Base-by-base conservation (phyloP, 1,140 invertebrate species). In the Achroia grisella region DNA sequence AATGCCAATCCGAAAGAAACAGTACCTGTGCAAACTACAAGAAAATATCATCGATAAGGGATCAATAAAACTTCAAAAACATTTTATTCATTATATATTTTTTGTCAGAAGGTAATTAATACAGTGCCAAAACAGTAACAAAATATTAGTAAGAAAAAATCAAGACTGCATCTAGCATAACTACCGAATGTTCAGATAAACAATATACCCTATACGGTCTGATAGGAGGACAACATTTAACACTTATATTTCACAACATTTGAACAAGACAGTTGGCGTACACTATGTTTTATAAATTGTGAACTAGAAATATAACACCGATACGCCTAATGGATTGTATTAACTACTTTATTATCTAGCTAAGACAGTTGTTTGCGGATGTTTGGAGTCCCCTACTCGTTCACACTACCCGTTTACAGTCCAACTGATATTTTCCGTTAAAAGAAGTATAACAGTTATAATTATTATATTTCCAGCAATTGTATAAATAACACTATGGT, bases 61-160 rank as follows among this genome's bases (percentile, higher is more conserved):
- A 37, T 48, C 62, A 77, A 72, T 70, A 66, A 78, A 71, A 75
- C 69, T 43, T 31, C 62, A 53, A 52, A 61, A 56, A 57, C 27
- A 58, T 59, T 63, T 64, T 74, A 71, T 62, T 82, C 67, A 80
- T 79, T 71, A 82, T 77, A 82, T 80, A 82, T 77, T 82, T 80
- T 78, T 82, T 78, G 72, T 80, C 78, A 80, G 78, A 82, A 82
- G 78, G 72, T 82, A 80, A 83, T 83, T 83, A 83, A 80, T 79
- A 80, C 72, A 73, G 76, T 83, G 79, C 79, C 79, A 79, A 82
- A 81, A 79, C 75, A 81, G 68, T 80, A 83, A 83, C 79, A 83
- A 83, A 83, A 76, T 62, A 79, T 80, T 83, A 80, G 76, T 80
- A 78, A 71, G 67, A 70, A 75, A 62, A 79, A 77, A 75, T 66